Base-by-base conservation (phyloP, 2,888 invertebrate genomes). In the Tenthredo mesomela region DNA sequence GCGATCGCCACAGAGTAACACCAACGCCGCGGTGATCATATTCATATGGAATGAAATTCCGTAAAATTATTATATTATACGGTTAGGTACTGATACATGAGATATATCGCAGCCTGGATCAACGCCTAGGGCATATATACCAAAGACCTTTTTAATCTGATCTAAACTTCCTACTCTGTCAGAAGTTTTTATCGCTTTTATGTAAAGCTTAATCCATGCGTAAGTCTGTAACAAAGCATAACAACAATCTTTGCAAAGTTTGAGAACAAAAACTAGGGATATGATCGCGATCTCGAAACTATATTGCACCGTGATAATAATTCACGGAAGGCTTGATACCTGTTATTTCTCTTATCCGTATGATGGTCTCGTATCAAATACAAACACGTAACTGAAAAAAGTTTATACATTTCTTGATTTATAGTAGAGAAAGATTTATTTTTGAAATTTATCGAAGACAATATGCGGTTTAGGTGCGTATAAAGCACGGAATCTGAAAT, bases 281-380 rank as follows among this genome's bases (percentile, higher is more conserved):
- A 54, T 47, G 12, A 47, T 50, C 77, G 18, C 29, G 29, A 54
- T 77, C 47, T 77, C n/a, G 33, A 18, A 77, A 77, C 25, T 54
- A 25, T n/a, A 43, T 7, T 7, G 37, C 21, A 70, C 2, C 15
- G n/a, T 15, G 47, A 70, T 29, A 40, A 70, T 10, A 37, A 82
- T 50, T 83, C n/a, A 85, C 84, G 87, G 87, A 82, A 47, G 40
- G 80, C 73, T 88, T 85, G 86, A 82, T 67, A 82, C 40, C 77
- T 61, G 84, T 43, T 86, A 75, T 85, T 21, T 85, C 83, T 80
- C 71, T 54, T 82, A 61, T 77, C 65, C 43, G 43, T 50, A 58
- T 75, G 12, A 50, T 50, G 50, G 50, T 15, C 18, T 54, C n/a
- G n/a, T 54, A 54, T 54, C 54, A 7, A n/a, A 67, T 3, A 67